Evolutionary conservation across 2,888 invertebrate species (phyloP), one percentile per base, ranked within the genome.

Genomic region (Melinopterus prodromus): DNA sequence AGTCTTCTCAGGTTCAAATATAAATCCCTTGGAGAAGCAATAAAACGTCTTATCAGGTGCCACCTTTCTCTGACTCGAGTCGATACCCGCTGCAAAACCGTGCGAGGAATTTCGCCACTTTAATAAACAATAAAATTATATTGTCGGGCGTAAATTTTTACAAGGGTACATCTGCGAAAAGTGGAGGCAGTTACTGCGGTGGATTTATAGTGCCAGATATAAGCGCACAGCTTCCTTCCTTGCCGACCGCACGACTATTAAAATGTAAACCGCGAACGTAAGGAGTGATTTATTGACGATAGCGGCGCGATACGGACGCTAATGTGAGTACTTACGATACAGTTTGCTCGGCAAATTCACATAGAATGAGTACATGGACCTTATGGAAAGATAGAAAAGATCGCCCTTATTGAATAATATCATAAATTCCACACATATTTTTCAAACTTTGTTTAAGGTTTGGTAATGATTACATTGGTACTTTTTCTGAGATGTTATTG

Each of bases 191-290:
- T 53, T 53, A 53, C 53, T 53, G 53, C 53, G 53, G 53, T 12
- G 53, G 53, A 53, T 53, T 53, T 53, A 53, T 53, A 53, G 53
- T 53, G 53, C 53, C 53, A 53, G 53, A 53, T 53, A 53, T 53
- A 53, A 53, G 53, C 53, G 53, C 5, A 12, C 53, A 53, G 53
- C 53, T 53, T 53, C 53, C 53, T 53, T 53, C 53, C 53, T 53
- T 53, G 12, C 53, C 53, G 53, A 12, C 53, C 53, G 53, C 53
- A 53, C 53, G 53, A 26, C 74, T 74, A 74, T 74, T 74, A 74
- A 74, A 26, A 74, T 74, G 74, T 74, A 26, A 74, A 74, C 26
- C 74, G 16, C 35, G 74, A n/a, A 74, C 74, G 37, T 74, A 74
- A 74, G 74, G 35, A 35, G 35, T 74, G 74, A 74, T 74, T 74